These are phyloP conservation scores for Tribolium madens DNA, from an alignment of 1,140 invertebrate genomes.

Conservation along the genomic window DNA sequence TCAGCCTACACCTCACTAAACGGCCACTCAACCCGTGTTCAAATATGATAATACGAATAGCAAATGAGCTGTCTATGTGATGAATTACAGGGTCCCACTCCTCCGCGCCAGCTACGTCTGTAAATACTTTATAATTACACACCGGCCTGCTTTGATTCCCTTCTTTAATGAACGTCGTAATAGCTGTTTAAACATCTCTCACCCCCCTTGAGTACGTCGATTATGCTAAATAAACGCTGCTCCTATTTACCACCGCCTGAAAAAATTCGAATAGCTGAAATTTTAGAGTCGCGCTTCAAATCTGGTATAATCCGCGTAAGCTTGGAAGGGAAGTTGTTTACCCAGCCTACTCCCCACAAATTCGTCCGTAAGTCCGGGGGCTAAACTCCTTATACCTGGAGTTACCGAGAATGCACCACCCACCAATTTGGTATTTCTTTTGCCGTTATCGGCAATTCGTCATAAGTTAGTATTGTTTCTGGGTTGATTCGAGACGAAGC, in stretches of 20 bases:
- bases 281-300: background rate
- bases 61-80: conserved; percentile 65
- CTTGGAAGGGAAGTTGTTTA: background rate
- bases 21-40: conserved; percentile 60
- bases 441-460: conserved; percentile 17
- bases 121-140: conserved; percentile 67
- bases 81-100: conserved; percentile 64
- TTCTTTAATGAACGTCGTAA: conserved; percentile 64
- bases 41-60: conserved; percentile 65
- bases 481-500: conserved; percentile 4
- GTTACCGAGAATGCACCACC: conserved; percentile 29
- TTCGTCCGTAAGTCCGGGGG: conserved; percentile 1
- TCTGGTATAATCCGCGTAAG: conserved; percentile 23
- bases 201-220: conserved; percentile 37
- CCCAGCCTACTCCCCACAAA: conserved; percentile 17
- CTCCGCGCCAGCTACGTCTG: conserved; percentile 59
- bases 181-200: conserved; percentile 60
- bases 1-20: conserved; percentile 55
- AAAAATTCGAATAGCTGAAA: conserved; percentile 30
- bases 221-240: conserved; percentile 38
- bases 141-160: conserved; percentile 64
- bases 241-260: conserved; percentile 21
- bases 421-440: conserved; percentile 20
- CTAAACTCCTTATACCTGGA: conserved; percentile 31
- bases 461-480: conserved; percentile 18